These are phyloP conservation scores for Yponomeuta malinellus DNA, from an alignment of 2,888 invertebrate genomes.

Conservation along the genomic window DNA sequence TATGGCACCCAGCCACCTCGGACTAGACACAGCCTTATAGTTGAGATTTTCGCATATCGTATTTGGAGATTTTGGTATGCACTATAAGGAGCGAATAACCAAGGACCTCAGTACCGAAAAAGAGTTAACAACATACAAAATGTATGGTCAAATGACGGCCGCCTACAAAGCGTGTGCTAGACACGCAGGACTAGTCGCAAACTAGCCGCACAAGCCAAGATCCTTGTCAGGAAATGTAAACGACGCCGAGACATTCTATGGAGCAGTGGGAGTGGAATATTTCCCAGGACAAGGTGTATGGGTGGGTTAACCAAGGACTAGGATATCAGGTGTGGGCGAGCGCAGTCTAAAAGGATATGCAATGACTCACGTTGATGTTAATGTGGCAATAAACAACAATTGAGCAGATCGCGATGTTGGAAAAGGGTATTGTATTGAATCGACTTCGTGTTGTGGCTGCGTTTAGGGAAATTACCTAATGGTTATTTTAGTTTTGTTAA, in stretches of 20 bases:
- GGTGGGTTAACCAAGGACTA: background rate
- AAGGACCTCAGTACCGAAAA: no score
- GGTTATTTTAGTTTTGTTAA: background rate
- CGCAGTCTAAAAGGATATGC: background rate
- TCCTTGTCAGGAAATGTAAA: slow-evolving; percentile 1
- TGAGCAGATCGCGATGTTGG: background rate
- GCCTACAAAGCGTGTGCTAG: no score
- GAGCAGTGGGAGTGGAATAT: background rate
- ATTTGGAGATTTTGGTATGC: no score
- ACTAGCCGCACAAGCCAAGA: background rate
- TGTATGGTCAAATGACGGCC: no score
- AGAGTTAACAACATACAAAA: no score
- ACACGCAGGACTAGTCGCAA: background rate
- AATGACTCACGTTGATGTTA: background rate
- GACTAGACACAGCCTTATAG: no score
- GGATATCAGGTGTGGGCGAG: slow-evolving; percentile 2
- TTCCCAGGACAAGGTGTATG: background rate
- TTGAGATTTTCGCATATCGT: no score
- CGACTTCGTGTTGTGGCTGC: background rate
- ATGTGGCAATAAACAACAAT: background rate
- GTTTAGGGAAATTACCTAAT: background rate
- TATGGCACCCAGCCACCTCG: no score
- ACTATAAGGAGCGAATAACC: no score
- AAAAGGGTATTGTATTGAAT: background rate
- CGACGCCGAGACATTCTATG: background rate